Base-by-base conservation (phyloP, 2,113 vertebrate species). In the Carettochelys insculpta region DNA sequence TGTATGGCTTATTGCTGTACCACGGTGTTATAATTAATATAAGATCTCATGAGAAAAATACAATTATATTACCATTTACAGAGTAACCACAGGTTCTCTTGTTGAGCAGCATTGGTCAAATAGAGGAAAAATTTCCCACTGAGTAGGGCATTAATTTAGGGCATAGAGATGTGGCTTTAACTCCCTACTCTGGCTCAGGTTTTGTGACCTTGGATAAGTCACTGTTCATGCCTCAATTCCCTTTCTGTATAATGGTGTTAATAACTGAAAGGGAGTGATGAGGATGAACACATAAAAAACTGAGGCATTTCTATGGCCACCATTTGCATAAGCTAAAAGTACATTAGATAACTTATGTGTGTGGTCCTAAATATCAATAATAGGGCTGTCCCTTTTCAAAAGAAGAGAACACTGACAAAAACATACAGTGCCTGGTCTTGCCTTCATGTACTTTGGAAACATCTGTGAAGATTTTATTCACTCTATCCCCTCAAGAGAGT, bases 351-450 rank as follows among this genome's bases (percentile, higher is more conserved):
- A 54, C 82, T 79, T 79, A 20, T 51, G 45, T 5, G 24, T 54
- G 47, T 78, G 19, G 50, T 2, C 43, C 13, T 54, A 2, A 10
- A 11, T 77, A 14, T 71, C 54, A 68, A 52, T 31, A 47, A 3
- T 78, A 50, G n/a, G 5, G 19, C 2, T 53, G 52, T 7, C 0
- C 0, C 24, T 14, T 58, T 53, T n/a, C n/a, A n/a, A n/a, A 88
- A 53, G 24, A 65, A 17, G 8, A 80, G 4, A 43, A 6, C 16
- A 1, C 4, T 82, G 61, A 80, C 24, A 86, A 88, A 86, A 88
- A 84, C 0, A 0, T 17, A 90, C 91, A 53, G 2, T 14, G 25
- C 71, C 41, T 29, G 41, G 43, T 27, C 71, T 6, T 27, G 61
- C 1, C 24, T 81, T 51, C 45, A 45, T 2, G 2, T 12, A 3